A percentile compares a stretch with the other conserved stretches of the same genome.
phyloP scores from a whole-genome alignment of 2,113 vertebrate species.

The Eublepharis macularius region DNA sequence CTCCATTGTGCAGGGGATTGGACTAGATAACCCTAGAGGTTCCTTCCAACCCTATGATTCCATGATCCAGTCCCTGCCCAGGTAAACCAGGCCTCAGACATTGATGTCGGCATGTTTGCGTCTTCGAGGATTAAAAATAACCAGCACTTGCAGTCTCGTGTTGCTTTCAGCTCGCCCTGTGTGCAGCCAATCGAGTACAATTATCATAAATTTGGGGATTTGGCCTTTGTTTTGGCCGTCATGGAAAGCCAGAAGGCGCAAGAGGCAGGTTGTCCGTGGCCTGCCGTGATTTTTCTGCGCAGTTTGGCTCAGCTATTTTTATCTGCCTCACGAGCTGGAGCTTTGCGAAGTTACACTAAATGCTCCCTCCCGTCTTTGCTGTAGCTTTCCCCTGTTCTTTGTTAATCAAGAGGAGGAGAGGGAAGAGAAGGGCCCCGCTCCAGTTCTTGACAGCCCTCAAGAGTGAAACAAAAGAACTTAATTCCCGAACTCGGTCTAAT shows the following conservation, averaged over 20 bases:
- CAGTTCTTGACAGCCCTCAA: slow-evolving; percentile 52
- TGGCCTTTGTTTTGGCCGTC: background rate
- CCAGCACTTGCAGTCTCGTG: background rate
- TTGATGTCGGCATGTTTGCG: background rate
- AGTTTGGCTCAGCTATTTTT: slow-evolving; percentile 24
- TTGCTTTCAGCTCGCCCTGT: background rate
- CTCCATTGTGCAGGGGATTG: no score
- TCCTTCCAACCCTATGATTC: no score
- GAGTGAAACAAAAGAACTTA: slow-evolving; percentile 65
- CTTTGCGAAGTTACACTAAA: slow-evolving; percentile 8
- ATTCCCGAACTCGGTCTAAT: slow-evolving; percentile 64
- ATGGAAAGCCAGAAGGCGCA: background rate
- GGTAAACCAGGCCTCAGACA: background rate
- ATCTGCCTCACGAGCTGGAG: background rate
- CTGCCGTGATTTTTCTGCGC: background rate
- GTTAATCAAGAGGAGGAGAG: slow-evolving; percentile 42
- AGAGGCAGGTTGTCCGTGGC: no score
- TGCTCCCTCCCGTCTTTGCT: slow-evolving; percentile 34
- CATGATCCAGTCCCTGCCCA: no score
- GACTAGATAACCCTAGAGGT: no score
- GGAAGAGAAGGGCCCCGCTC: background rate
- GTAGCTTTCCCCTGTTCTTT: slow-evolving; percentile 47
- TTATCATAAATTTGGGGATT: background rate
- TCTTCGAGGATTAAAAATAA: background rate
- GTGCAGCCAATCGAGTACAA: background rate